Evolutionary conservation across 2,113 vertebrate species (phyloP).

Genomic region (Rhinoderma darwinii): DNA sequence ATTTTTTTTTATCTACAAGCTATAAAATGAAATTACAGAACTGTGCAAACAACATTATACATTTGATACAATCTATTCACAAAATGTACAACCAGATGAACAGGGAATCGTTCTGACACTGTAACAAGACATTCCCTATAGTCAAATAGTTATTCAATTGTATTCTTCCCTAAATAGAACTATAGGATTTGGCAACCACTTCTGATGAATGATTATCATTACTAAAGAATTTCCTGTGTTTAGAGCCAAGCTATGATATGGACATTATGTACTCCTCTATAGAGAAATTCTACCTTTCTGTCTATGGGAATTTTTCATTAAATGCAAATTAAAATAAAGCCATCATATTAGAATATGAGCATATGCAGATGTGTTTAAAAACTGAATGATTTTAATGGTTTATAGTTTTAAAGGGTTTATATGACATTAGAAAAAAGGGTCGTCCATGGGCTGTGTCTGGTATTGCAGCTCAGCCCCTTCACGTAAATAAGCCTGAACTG

Average conservation of each 20-base stretch:
- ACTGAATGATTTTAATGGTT: background rate
- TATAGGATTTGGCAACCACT: conserved; percentile 20
- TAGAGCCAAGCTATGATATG: conserved; percentile 33
- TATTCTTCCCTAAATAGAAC: background rate
- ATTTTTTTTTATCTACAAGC: background rate
- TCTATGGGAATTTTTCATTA: conserved; percentile 1
- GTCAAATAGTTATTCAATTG: conserved; percentile 20
- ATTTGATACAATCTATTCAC: background rate
- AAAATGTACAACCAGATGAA: conserved; percentile 33
- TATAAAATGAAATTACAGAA: background rate
- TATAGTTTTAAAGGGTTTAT: background rate
- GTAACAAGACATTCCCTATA: conserved; percentile 26
- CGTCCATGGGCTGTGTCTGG: background rate
- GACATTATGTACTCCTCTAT: conserved; percentile 13
- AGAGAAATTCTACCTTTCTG: conserved; percentile 16
- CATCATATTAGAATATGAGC: background rate
- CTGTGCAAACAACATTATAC: background rate
- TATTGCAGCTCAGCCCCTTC: too few species aligned
- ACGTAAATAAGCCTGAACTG: too few species aligned
- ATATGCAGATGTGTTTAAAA: conserved; percentile 10
- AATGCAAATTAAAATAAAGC: conserved; percentile 6
- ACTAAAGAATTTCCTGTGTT: conserved; percentile 43
- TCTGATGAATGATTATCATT: conserved; percentile 47
- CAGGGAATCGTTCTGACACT: background rate
- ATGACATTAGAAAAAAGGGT: background rate